These are phyloP conservation scores for Scarus forsteni DNA, from an alignment of 2,797 vertebrate species.

Conservation along the genomic window DNA sequence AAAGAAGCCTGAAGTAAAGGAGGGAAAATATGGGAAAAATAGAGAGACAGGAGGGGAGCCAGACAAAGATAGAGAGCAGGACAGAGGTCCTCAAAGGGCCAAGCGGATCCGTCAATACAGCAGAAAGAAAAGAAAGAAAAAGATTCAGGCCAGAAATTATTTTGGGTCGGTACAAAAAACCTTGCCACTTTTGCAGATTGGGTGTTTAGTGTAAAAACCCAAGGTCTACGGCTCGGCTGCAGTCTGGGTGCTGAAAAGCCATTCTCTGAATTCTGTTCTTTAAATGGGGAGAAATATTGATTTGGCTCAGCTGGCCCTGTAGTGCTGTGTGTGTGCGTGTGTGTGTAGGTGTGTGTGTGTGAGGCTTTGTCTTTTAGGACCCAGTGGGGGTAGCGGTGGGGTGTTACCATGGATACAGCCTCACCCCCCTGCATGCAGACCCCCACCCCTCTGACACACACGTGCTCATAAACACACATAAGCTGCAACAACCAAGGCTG, in stretches of 20 bases:
- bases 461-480: constrained; percentile 23
- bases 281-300: constrained; percentile 99
- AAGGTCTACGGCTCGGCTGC: constrained; percentile 83
- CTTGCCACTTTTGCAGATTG: constrained; percentile 72
- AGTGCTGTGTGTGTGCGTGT: constrained; percentile 73
- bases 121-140: constrained; percentile 46
- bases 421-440: constrained; percentile 40
- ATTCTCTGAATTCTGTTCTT: constrained; percentile 99
- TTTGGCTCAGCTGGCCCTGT: constrained; percentile 95
- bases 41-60: constrained; percentile 21
- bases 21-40: constrained; percentile 33
- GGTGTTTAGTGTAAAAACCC: constrained; percentile 76
- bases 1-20: constrained; percentile 29
- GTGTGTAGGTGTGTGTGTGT: constrained; percentile 44
- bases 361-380: constrained; percentile 81
- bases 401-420: constrained; percentile 82
- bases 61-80: constrained; percentile 47
- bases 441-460: constrained; percentile 34
- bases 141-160: constrained; percentile 63
- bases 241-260: constrained; percentile 92
- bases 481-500: constrained; percentile 29
- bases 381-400: constrained; percentile 74
- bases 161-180: constrained; percentile 56
- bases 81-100: constrained; percentile 35
- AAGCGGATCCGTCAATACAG: constrained; percentile 41